phyloP scores from a whole-genome alignment of 1,140 invertebrate species.

The Heliconius himera region DNA sequence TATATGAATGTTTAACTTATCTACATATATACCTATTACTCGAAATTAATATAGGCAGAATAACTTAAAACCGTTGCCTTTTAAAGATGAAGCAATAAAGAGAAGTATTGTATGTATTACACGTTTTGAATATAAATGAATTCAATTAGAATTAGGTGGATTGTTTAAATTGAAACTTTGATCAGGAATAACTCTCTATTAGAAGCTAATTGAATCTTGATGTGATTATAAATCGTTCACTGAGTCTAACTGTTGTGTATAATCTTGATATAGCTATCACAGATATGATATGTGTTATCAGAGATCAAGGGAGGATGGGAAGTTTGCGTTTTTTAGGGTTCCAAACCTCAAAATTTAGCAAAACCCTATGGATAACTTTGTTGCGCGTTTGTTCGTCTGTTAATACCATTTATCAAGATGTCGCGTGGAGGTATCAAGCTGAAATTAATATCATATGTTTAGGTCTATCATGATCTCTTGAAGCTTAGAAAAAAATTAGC shows the following conservation, averaged over 20 bases:
- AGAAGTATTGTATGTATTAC: slow-evolving; percentile 33
- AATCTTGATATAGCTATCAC: not conserved
- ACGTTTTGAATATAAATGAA: slow-evolving; percentile 40
- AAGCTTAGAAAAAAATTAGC: no score
- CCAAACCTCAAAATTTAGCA: no score
- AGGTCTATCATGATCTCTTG: no score
- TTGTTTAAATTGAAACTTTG: not conserved
- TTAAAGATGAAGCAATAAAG: slow-evolving; percentile 37
- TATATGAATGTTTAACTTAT: slow-evolving; percentile 30
- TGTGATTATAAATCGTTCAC: slow-evolving; percentile 3
- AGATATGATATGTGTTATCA: not conserved
- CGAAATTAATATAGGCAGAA: slow-evolving; percentile 19
- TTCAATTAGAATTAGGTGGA: slow-evolving; percentile 17
- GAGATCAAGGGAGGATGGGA: not conserved
- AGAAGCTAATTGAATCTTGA: not conserved
- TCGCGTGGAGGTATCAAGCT: no score
- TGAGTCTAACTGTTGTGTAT: not conserved
- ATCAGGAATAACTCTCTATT: not conserved
- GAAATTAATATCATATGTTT: no score
- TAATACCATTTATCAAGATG: no score
- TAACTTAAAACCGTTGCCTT: slow-evolving; percentile 41
- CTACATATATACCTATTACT: slow-evolving; percentile 25
- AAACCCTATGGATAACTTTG: no score
- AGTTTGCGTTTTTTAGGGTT: not conserved
- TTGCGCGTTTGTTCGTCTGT: no score